These are phyloP conservation scores for Trissolcus basalis DNA, from an alignment of 1,140 invertebrate species.

Conservation along the genomic window DNA sequence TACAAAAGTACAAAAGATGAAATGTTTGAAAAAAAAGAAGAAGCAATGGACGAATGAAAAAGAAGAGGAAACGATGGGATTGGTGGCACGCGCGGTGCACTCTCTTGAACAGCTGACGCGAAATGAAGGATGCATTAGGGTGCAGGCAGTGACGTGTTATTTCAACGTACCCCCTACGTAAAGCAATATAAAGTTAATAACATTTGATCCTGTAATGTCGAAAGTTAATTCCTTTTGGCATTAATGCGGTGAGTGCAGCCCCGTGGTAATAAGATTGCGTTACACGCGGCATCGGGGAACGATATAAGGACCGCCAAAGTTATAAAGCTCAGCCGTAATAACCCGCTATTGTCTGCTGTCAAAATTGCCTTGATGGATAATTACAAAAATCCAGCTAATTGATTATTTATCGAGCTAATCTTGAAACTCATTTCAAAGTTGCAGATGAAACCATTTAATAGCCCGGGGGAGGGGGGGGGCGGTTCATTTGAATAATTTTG, in stretches of 20 bases:
- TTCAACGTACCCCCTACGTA: constrained; percentile 62
- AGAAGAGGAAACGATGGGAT: constrained; percentile 21
- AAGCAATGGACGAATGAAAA: neutral
- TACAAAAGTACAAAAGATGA: neutral
- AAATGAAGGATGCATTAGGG: constrained; percentile 59
- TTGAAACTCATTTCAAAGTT: no score
- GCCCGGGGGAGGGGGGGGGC: no score
- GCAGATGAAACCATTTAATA: no score
- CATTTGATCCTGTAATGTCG: constrained; percentile 69
- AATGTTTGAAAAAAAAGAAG: constrained; percentile 1
- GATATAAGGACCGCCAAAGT: constrained; percentile 66
- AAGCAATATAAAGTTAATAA: constrained; percentile 73
- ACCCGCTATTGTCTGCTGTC: constrained; percentile 60
- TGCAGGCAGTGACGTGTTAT: constrained; percentile 62
- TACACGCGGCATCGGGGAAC: constrained; percentile 61
- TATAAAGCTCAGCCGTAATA: constrained; percentile 69
- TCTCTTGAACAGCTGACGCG: constrained; percentile 54
- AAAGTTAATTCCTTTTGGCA: constrained; percentile 74
- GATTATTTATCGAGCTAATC: constrained; percentile 12
- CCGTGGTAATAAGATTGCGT: constrained; percentile 72
- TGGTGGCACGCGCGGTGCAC: constrained; percentile 32
- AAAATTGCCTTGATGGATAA: constrained; percentile 24
- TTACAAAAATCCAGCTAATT: constrained; percentile 11
- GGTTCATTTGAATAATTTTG: constrained; percentile 4
- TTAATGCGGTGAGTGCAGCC: constrained; percentile 73